phyloP scores from a whole-genome alignment of 2,797 vertebrate genomes.

The Clarias pachynema region DNA sequence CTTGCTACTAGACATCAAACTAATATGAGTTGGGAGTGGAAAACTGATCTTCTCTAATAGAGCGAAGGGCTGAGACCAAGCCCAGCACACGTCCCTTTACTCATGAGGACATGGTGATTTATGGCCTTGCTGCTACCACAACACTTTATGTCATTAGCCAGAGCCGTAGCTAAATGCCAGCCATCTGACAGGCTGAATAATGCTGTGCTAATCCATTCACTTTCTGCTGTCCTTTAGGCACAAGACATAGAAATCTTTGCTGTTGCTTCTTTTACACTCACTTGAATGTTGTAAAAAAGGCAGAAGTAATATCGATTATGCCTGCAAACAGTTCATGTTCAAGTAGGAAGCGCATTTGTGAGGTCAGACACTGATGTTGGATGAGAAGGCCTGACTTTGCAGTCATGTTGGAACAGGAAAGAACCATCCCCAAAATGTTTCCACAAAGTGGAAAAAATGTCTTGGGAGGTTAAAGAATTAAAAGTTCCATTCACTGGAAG shows the following conservation, averaged over 20 bases:
- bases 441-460: no score
- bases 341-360: no score
- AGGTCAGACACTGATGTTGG: no score
- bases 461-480: no score
- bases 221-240: constrained; percentile 34
- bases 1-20: not conserved
- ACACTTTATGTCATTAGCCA: constrained; percentile 62
- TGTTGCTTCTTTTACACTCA: constrained; percentile 13
- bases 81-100: constrained; percentile 33
- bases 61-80: constrained; percentile 29
- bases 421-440: no score
- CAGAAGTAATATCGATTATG: not conserved
- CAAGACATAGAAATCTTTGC: not conserved
- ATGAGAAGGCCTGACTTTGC: no score
- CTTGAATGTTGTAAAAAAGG: not conserved
- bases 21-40: constrained; percentile 31
- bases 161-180: constrained; percentile 60
- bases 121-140: constrained; percentile 51
- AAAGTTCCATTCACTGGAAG: no score
- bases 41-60: constrained; percentile 50
- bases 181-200: constrained; percentile 43
- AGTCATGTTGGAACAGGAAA: no score
- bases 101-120: constrained; percentile 56
- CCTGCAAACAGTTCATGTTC: not conserved
- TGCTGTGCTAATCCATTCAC: constrained; percentile 42